These are phyloP conservation scores for Odontothrips loti DNA, from an alignment of 2,888 invertebrate species.

Conservation along the genomic window DNA sequence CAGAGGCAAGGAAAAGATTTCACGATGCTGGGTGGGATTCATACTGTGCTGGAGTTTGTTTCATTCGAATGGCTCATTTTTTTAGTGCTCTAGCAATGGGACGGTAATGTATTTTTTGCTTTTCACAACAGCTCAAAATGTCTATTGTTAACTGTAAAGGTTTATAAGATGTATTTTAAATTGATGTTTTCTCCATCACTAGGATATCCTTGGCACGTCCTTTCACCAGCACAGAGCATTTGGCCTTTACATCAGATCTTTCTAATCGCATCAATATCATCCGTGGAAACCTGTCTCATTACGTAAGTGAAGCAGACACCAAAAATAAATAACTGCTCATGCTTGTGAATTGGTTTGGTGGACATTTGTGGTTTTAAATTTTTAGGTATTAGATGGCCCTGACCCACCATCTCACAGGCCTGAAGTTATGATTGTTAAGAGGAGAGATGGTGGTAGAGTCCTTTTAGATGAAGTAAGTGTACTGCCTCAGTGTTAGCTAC, in stretches of 20 bases:
- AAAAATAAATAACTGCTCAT: background rate
- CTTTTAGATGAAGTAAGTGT: conserved; percentile 14
- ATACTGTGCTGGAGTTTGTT: conserved; percentile 68
- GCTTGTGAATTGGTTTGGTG: conserved; percentile 19
- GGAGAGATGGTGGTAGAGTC: conserved; percentile 20
- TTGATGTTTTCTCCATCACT: conserved; percentile 28
- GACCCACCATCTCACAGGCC: conserved; percentile 53
- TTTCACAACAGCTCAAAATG: no score
- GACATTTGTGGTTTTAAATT: background rate
- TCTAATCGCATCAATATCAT: conserved; percentile 60
- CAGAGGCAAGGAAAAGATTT: conserved; percentile 39
- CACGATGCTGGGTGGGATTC: conserved; percentile 87
- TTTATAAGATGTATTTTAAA: conserved; percentile 28
- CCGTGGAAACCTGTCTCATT: conserved; percentile 53
- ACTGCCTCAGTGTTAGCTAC: no score
- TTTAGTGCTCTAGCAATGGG: conserved; percentile 52
- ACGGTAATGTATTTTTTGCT: conserved; percentile 46
- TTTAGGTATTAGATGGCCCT: conserved; percentile 51
- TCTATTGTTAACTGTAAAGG: no score
- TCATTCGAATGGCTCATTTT: conserved; percentile 61
- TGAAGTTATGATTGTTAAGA: conserved; percentile 34
- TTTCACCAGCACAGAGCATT: conserved; percentile 51
- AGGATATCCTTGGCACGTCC: conserved; percentile 38
- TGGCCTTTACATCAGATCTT: conserved; percentile 50
- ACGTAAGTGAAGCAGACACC: conserved; percentile 53